Base-by-base conservation (phyloP, 92 coral and sea anemone genomes). In the Anthopleura xanthogrammica region DNA sequence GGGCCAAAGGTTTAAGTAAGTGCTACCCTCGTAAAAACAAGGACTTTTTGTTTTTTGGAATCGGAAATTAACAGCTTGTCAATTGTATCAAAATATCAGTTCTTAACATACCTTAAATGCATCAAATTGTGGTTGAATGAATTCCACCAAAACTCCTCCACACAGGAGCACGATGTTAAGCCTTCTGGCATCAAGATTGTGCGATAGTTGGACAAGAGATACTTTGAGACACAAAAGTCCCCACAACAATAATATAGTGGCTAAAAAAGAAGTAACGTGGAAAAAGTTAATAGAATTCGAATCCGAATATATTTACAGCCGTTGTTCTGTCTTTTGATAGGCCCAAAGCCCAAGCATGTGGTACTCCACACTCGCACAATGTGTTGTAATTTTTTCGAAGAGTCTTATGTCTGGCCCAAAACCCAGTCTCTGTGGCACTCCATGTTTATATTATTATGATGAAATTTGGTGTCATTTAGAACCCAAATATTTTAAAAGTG, bases 91-190 rank as follows among this genome's bases (percentile, higher is more conserved):
- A 46, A 2, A 17, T 41, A 2, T 12, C 17, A 77, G 54, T 12
- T 56, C 5, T 7, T 50, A 22, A 16, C 82, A 42, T 77, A 91
- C 95, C 94, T 86, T 89, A 82, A 74, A 50, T 3, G 81, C 79
- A 72, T 87, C 76, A 36, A 93, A 85, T 71, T 91, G 88, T 46
- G 92, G 97, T 83, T 93, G 97, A 13, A 91, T 57, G 62, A 87
- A 77, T 83, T 93, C 92, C 24, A 87, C 57, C 54, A 93, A 80
- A 52, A 91, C 95, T 60, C 91, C 92, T 57, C 71, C 82, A 83
- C 95, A 91, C 58, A 93, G 81, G 16, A 89, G 52, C 64, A 93
- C 88, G 11, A 93, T 82, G 79, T 88, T 91, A 52, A 91, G 68
- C 83, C 93, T 85, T 56, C 88, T 88, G 52, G 90, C 90, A 42